A percentile compares a stretch with the other conserved stretches of the same genome.
These are phyloP conservation scores for Chrysochloris asiatica DNA, from an alignment of 2,113 vertebrate species.

Conservation along the genomic window DNA sequence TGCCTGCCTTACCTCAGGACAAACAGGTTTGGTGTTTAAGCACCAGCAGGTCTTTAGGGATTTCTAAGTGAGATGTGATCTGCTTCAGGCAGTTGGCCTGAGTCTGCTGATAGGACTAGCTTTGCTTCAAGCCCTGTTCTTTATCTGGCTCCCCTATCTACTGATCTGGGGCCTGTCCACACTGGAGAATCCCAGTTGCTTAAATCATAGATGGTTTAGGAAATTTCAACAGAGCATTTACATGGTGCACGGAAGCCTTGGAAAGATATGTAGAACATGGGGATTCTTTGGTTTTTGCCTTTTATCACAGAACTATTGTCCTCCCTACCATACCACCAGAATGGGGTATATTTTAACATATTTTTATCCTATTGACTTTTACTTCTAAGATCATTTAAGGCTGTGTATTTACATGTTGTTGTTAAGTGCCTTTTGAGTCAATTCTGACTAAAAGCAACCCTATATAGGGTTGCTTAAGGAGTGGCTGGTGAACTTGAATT, in stretches of 20 bases:
- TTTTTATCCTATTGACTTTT: conserved; percentile 18
- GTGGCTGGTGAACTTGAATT: too few species aligned
- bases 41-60: background rate
- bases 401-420: conserved; percentile 7
- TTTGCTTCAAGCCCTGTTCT: conserved; percentile 33
- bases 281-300: background rate
- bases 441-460: too few species aligned
- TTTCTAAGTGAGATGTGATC: background rate
- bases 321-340: background rate
- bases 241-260: conserved; percentile 12
- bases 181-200: background rate
- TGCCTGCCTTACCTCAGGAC: background rate
- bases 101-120: conserved; percentile 1
- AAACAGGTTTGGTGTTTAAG: conserved; percentile 3
- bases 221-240: background rate
- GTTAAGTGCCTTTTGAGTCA: too few species aligned
- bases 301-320: conserved; percentile 23
- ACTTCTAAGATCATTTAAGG: conserved; percentile 40
- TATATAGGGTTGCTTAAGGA: too few species aligned
- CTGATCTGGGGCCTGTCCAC: background rate
- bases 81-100: conserved; percentile 22
- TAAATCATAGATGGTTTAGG: conserved; percentile 16
- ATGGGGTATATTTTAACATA: background rate
- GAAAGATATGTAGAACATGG: background rate
- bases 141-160: conserved; percentile 16